Evolutionary conservation across 2,113 vertebrate genomes (phyloP).

Genomic region (Semnornis frantzii): DNA sequence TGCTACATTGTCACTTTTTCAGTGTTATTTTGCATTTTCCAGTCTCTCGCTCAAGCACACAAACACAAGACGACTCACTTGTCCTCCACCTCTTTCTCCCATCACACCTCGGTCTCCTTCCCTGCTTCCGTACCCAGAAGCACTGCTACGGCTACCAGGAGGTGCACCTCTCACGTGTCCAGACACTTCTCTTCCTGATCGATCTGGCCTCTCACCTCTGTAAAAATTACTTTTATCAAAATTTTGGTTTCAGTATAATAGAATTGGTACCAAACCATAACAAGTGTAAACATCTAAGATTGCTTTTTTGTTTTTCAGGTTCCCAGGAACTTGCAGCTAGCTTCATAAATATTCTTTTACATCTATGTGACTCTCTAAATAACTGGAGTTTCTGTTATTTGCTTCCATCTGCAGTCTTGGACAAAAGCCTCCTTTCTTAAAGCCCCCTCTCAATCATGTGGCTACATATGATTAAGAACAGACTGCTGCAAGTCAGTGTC

Average conservation of each 20-base stretch:
- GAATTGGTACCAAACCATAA: not conserved
- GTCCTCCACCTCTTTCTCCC: constrained; percentile 82
- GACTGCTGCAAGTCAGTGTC: not conserved
- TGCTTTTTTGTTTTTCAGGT: not conserved
- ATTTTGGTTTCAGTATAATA: constrained; percentile 17
- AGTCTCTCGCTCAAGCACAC: not conserved
- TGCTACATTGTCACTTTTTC: not conserved
- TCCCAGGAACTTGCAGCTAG: not conserved
- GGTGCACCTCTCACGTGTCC: constrained; percentile 84
- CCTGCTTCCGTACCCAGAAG: constrained; percentile 82
- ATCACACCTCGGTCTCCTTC: constrained; percentile 83
- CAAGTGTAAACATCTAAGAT: not conserved
- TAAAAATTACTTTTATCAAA: constrained; percentile 57
- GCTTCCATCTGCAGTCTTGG: not conserved
- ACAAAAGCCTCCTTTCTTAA: not conserved
- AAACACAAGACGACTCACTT: constrained; percentile 65
- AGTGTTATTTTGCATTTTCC: not conserved
- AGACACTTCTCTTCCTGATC: constrained; percentile 87
- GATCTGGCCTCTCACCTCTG: constrained; percentile 84
- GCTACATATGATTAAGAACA: not conserved
- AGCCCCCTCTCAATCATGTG: not conserved
- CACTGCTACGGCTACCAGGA: constrained; percentile 80
- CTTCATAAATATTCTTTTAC: not conserved
- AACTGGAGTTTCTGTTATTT: not conserved
- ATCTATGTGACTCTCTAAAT: not conserved